These are phyloP conservation scores for Valencia hispanica DNA, from an alignment of 2,797 vertebrate species.

Conservation along the genomic window DNA sequence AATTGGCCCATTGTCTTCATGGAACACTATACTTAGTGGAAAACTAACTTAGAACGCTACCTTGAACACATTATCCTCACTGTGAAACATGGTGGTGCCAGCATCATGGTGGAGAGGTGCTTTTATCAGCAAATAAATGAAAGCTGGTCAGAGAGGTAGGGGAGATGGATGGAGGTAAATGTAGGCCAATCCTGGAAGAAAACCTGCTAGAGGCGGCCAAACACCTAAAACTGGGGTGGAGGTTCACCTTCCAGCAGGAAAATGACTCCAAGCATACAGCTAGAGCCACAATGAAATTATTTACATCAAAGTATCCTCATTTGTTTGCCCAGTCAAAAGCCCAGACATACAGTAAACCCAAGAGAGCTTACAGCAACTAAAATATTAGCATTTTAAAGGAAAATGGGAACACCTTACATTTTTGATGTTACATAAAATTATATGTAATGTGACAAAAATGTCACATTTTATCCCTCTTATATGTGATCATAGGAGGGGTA, in stretches of 20 bases:
- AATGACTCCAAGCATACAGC: no score
- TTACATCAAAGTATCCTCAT: background rate
- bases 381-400: background rate
- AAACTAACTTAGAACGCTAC: background rate
- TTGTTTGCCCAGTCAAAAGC: background rate
- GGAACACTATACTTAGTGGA: background rate
- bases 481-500: constrained; percentile 31
- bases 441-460: constrained; percentile 44
- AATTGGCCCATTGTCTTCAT: background rate
- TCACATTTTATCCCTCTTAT: no score
- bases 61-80: background rate
- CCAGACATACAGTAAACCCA: background rate
- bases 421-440: constrained; percentile 3
- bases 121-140: background rate
- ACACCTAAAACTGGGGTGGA: background rate
- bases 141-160: background rate
- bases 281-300: background rate
- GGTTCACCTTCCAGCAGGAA: no score
- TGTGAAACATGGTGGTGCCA: background rate
- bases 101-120: background rate
- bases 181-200: background rate
- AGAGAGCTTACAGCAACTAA: background rate
- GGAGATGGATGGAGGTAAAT: background rate
- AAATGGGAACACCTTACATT: background rate
- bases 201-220: background rate